Base-by-base conservation (phyloP, 2,888 invertebrate genomes). In the Drosophila nr. medialis region DNA sequence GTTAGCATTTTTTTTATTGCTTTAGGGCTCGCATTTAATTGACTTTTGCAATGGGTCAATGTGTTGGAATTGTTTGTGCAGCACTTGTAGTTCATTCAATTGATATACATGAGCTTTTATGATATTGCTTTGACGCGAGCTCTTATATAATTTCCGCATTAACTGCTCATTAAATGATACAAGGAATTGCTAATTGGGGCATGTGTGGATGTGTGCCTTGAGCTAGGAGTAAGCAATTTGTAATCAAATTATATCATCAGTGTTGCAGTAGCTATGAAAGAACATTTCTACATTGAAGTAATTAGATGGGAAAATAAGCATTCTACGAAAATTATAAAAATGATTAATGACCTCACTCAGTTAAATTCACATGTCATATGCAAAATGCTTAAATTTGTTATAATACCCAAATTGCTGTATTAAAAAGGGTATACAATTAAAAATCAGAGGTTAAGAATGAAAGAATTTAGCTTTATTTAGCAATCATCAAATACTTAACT, bases 21-120 rank as follows among this genome's bases (percentile, higher is more conserved):
- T 65, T 50, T 1, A 55, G 68, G 65, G 65, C 48, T 61, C 55
- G 60, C 68, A 68, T 81, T 86, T 86, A 83, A 84, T 83, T 83
- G 83, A 84, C 85, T 70, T 58, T 50, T 45, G 30, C 60, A 70
- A 48, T 66, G 75, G 75, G 71, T 74, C 73, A 84, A 71, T 73
- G 59, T 64, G 71, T 63, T 62, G 55, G 53, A 76, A 72, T 67
- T 76, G 71, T 55, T 67, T 66, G 55, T 48, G 30, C 30, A 58
- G 51, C 64, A 54, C 15, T 69, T 71, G 66, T 30, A 49, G 38
- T 49, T 48, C 58, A 51, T 29, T 68, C 58, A 72, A 82, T 86
- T 83, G 72, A 72, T 36, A 70, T 51, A 56, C 55, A 64, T 36
- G 36, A 54, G 55, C 34, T 42, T 21, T 29, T 36, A 42, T n/a